These are phyloP conservation scores for Lasioglossum albipes DNA, from an alignment of 1,140 invertebrate genomes.

Conservation along the genomic window DNA sequence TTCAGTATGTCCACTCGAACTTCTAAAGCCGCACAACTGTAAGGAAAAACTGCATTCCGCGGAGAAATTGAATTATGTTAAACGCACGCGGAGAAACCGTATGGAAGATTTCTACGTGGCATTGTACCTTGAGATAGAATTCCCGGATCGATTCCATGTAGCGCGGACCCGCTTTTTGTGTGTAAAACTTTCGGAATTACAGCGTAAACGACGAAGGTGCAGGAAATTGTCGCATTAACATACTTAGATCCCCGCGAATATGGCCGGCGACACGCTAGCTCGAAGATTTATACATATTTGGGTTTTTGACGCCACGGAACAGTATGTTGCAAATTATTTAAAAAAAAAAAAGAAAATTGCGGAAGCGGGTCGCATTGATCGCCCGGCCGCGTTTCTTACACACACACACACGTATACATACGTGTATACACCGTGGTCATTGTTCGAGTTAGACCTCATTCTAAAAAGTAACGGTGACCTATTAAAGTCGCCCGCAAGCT, in stretches of 20 bases:
- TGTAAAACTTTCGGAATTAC: background rate
- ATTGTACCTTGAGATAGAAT: background rate
- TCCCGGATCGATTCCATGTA: background rate
- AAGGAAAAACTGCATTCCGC: no score
- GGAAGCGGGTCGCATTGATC: conserved; percentile 54
- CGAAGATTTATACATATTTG: no score
- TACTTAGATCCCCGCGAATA: background rate
- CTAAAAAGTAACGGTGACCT: conserved; percentile 25
- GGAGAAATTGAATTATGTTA: no score
- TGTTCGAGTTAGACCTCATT: conserved; percentile 40
- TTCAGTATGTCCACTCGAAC: no score
- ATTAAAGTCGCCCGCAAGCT: background rate
- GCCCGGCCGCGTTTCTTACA: conserved; percentile 23
- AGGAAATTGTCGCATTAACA: conserved; percentile 2
- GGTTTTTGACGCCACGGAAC: background rate
- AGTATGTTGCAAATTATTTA: background rate
- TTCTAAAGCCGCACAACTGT: no score
- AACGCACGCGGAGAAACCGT: no score
- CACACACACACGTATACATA: no score
- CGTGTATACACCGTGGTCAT: conserved; percentile 13
- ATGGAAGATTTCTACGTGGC: no score
- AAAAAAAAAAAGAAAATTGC: conserved; percentile 2
- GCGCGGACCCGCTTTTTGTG: background rate
- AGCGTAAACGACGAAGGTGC: background rate
- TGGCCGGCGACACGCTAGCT: background rate